Conservation (phyloP, 2,113 vertebrate genomes). For the Mus musculus region GRCm39 chr13:63115501-63116000, state of each 20-base stretch:
- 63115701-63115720: constrained; percentile 90
- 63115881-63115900: constrained; percentile 60
- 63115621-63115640: constrained; percentile 87
- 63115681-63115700: constrained; percentile 90
- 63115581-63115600: constrained; percentile 92
- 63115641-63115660: constrained; percentile 90
- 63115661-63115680: constrained; percentile 89
- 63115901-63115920: too few relatives aligned
- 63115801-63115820: constrained; percentile 89
- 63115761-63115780: constrained; percentile 89
- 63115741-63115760: constrained; percentile 88
- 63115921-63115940: too few relatives aligned
- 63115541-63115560: constrained; percentile 90
- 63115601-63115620: constrained; percentile 90
- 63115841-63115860: constrained; percentile 90
- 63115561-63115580: constrained; percentile 90
- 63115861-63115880: constrained; percentile 88
- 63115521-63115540: constrained; percentile 90
- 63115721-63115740: constrained; percentile 88
- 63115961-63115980: constrained; percentile 54
- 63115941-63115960: too few relatives aligned
- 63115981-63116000: constrained; percentile 91
- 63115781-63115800: constrained; percentile 89
- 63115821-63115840: constrained; percentile 88
- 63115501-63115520: constrained; percentile 92